phyloP scores from a whole-genome alignment of 2,888 invertebrate species.

The Polydrusus pterygomalis region DNA sequence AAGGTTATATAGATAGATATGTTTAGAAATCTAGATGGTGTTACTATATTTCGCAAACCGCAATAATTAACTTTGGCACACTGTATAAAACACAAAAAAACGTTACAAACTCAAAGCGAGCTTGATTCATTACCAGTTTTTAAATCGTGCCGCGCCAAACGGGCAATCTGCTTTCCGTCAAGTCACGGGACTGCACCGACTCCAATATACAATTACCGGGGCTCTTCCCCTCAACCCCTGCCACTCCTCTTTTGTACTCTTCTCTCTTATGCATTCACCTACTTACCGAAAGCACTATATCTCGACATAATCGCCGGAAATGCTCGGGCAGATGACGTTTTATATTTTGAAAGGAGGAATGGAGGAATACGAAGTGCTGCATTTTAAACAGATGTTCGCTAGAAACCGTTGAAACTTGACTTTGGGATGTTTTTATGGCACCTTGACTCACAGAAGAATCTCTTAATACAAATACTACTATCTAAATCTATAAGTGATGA shows the following conservation, averaged over 20 bases:
- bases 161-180: slow-evolving; percentile 40
- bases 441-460: too few species aligned
- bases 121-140: slow-evolving; percentile 19
- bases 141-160: slow-evolving; percentile 29
- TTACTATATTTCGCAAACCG: too few species aligned
- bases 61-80: too few species aligned
- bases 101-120: neutral
- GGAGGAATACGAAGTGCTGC: slow-evolving; percentile 14
- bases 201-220: slow-evolving; percentile 36
- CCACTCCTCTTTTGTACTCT: slow-evolving; percentile 25
- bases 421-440: neutral
- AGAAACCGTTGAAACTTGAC: neutral
- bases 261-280: slow-evolving; percentile 41
- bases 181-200: slow-evolving; percentile 41
- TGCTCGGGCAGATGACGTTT: slow-evolving; percentile 26
- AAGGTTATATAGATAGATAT: too few species aligned
- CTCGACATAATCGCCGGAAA: slow-evolving; percentile 41
- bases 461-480: too few species aligned
- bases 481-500: too few species aligned
- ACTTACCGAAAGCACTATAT: slow-evolving; percentile 41
- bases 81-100: neutral
- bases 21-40: too few species aligned
- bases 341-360: slow-evolving; percentile 17
- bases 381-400: slow-evolving; percentile 17
- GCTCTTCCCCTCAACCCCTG: slow-evolving; percentile 18